Percentiles rank a stretch among this genome's conserved stretches.
Conservation (phyloP, 2,113 vertebrate species). For the Eurypyga helias region DNA sequence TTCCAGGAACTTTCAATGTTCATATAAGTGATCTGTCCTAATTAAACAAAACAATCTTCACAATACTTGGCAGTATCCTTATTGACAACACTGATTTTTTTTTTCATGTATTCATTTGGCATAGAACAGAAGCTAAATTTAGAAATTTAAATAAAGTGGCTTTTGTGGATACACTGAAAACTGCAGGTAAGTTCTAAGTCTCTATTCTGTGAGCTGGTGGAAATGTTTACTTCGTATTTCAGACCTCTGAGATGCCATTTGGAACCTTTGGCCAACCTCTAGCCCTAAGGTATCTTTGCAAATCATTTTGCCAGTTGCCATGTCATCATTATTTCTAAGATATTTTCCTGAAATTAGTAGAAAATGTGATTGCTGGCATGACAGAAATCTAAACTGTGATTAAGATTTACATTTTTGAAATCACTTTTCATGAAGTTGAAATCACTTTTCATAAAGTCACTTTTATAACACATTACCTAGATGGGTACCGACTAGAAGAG, state of each 20-base stretch:
- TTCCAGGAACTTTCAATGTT: neutral
- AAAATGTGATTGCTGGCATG: neutral
- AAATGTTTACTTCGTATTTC: neutral
- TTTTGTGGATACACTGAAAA: neutral
- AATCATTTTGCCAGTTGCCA: neutral
- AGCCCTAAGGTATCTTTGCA: neutral
- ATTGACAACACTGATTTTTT: neutral
- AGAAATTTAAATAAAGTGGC: neutral
- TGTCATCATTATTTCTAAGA: neutral
- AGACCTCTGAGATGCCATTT: neutral
- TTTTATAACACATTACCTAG: neutral
- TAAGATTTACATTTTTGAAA: neutral
- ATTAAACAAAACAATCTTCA: neutral
- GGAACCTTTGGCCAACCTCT: neutral
- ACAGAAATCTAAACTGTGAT: neutral
- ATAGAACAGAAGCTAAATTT: neutral
- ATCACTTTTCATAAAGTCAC: neutral
- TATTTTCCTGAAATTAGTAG: neutral
- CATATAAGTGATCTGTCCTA: neutral
- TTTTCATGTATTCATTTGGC: neutral
- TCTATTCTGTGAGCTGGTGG: neutral
- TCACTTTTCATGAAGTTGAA: too few species aligned
- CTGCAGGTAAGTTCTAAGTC: neutral
- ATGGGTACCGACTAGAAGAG: neutral
- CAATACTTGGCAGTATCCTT: neutral